Conservation (phyloP, 2,888 invertebrate species). For the Heliothis peltigera region DNA sequence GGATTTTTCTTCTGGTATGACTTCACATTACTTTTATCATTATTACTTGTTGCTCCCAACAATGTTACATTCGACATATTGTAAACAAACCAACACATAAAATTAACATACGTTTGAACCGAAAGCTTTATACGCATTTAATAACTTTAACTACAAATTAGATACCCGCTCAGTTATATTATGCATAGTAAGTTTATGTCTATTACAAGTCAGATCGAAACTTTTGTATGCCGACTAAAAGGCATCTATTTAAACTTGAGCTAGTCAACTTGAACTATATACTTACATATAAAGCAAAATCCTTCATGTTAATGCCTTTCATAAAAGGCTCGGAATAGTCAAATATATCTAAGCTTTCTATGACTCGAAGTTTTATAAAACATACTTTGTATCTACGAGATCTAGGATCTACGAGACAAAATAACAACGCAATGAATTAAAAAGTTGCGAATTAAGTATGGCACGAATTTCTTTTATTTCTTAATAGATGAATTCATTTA, state of each 20-base stretch:
- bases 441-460: too few relatives aligned
- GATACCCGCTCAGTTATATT: slow-evolving; percentile 18
- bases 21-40: slow-evolving; percentile 40
- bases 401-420: too few relatives aligned
- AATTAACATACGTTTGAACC: background rate
- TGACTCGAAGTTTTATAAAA: background rate
- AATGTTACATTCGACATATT: background rate
- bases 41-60: slow-evolving; percentile 2
- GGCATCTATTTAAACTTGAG: background rate
- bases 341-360: too few relatives aligned
- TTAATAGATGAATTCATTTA: too few relatives aligned
- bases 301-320: background rate
- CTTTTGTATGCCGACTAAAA: slow-evolving; percentile 12
- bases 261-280: slow-evolving; percentile 1
- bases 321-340: background rate
- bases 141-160: background rate
- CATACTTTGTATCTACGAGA: too few relatives aligned
- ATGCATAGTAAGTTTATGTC: background rate
- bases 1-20: slow-evolving; percentile 85
- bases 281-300: background rate
- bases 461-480: too few relatives aligned
- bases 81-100: slow-evolving; percentile 24
- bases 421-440: too few relatives aligned
- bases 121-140: slow-evolving; percentile 1
- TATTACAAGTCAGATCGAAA: slow-evolving; percentile 6